These are phyloP conservation scores for Cryptocephalus primarius DNA, from an alignment of 2,888 invertebrate genomes.

Conservation along the genomic window DNA sequence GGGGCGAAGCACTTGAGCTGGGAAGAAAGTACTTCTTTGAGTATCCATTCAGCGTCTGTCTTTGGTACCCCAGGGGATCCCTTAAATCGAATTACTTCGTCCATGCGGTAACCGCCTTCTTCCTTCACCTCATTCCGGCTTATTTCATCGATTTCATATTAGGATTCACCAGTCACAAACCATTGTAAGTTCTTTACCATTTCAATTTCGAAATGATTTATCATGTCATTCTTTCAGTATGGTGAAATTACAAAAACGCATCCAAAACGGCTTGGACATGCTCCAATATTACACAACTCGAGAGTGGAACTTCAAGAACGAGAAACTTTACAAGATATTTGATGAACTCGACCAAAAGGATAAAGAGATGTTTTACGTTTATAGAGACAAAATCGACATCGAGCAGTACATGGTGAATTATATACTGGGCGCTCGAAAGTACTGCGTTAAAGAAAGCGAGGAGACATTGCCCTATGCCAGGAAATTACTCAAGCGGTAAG, in stretches of 20 bases:
- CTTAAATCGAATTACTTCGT: slow-evolving; percentile 54
- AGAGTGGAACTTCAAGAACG: slow-evolving; percentile 66
- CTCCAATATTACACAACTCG: slow-evolving; percentile 73
- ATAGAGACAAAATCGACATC: slow-evolving; percentile 45
- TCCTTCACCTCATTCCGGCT: slow-evolving; percentile 68
- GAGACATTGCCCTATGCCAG: slow-evolving; percentile 64
- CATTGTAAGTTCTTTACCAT: slow-evolving; percentile 52
- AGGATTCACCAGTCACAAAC: slow-evolving; percentile 56
- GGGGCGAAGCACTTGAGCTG: slow-evolving; percentile 70
- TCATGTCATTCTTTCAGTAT: slow-evolving; percentile 38
- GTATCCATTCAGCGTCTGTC: slow-evolving; percentile 63
- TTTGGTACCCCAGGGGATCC: slow-evolving; percentile 72
- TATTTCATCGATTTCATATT: slow-evolving; percentile 63
- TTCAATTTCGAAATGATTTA: not conserved
- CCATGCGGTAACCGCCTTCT: slow-evolving; percentile 55
- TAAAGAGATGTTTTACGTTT: slow-evolving; percentile 48
- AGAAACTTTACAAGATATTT: slow-evolving; percentile 46
- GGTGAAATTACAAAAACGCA: slow-evolving; percentile 51
- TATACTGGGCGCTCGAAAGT: slow-evolving; percentile 73
- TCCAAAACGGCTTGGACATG: slow-evolving; percentile 50
- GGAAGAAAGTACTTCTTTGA: slow-evolving; percentile 50
- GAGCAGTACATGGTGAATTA: slow-evolving; percentile 57
- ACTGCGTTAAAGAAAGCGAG: slow-evolving; percentile 73
- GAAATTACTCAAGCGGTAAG: slow-evolving; percentile 46
- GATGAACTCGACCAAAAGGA: slow-evolving; percentile 44